Conservation (phyloP, 2,113 vertebrate species). For the Pteronura brasiliensis region DNA sequence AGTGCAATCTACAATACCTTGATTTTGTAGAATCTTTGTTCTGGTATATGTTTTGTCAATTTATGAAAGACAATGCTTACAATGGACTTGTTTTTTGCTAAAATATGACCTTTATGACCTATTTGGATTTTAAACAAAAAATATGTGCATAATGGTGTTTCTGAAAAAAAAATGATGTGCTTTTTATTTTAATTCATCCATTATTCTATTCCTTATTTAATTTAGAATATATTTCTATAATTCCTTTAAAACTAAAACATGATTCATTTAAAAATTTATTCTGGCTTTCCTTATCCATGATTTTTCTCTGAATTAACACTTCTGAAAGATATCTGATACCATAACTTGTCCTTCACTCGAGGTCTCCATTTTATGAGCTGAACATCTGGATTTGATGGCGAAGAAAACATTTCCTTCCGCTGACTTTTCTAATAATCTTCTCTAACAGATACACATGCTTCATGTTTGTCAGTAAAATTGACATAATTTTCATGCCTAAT, state of each 20-base stretch:
- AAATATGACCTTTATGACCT: neutral
- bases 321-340: neutral
- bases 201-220: neutral
- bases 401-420: neutral
- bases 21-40: neutral
- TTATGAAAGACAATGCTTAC: neutral
- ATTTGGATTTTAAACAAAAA: neutral
- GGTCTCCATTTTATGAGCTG: neutral
- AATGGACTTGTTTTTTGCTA: neutral
- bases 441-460: neutral
- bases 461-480: neutral
- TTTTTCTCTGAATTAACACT: neutral
- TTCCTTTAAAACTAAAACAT: neutral
- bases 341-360: neutral
- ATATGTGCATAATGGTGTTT: neutral
- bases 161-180: neutral
- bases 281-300: neutral
- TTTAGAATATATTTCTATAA: neutral
- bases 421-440: neutral
- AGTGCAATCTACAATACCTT: neutral
- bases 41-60: neutral
- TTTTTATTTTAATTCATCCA: neutral
- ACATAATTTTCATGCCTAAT: neutral
- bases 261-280: neutral
- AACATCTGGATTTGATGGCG: conserved; percentile 48